Conservation (phyloP, 1,140 invertebrate genomes). For the Hetaerina americana region DNA sequence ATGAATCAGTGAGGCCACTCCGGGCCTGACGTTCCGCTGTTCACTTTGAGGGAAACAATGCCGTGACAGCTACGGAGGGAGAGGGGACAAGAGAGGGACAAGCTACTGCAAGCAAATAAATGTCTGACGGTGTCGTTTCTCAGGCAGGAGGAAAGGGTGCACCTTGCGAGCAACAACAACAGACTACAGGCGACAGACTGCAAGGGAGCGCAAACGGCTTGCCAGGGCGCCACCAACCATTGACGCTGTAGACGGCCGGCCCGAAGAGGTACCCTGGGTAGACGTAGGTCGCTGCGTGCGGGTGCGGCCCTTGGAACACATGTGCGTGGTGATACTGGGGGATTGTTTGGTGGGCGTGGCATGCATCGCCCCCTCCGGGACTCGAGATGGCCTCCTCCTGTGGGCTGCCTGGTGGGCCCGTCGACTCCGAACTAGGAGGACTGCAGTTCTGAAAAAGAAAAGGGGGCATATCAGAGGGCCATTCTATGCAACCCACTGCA, state of each 20-base stretch:
- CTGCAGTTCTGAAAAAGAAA: constrained; percentile 23
- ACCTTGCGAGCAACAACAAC: neutral
- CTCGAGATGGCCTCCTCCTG: constrained; percentile 14
- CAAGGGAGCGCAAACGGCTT: neutral
- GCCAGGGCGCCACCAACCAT: constrained; percentile 25
- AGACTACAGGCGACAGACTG: neutral
- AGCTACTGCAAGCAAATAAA: too few species aligned
- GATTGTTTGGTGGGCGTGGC: neutral
- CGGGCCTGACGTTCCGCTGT: too few species aligned
- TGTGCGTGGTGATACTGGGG: neutral
- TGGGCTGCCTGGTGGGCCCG: constrained; percentile 17
- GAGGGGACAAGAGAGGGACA: too few species aligned
- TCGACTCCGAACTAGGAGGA: constrained; percentile 21
- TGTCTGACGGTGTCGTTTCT: neutral
- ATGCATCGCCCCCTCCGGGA: neutral
- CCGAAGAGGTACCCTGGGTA: constrained; percentile 38
- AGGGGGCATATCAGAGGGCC: too few species aligned
- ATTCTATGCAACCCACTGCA: too few species aligned
- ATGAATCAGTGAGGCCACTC: too few species aligned
- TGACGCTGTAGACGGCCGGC: constrained; percentile 31
- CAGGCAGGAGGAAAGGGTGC: too few species aligned
- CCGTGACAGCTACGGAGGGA: too few species aligned
- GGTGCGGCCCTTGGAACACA: constrained; percentile 10
- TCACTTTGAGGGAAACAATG: too few species aligned
- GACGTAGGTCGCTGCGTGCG: constrained; percentile 21